A percentile compares a stretch with the other conserved stretches of the same genome.
Conservation (phyloP, 2,888 invertebrate species). For the Lithodes maja region DNA sequence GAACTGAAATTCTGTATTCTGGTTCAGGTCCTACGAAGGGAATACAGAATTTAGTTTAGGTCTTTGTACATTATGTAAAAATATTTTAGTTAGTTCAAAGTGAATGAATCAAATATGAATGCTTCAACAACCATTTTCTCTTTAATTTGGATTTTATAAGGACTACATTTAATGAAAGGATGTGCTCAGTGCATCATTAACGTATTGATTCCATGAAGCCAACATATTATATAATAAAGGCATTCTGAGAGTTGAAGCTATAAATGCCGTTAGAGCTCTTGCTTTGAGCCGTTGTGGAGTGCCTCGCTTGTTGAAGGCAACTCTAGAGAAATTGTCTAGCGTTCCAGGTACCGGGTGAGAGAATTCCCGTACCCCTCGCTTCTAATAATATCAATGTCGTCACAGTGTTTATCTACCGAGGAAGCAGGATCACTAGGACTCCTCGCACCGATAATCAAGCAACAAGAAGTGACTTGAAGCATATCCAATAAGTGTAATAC, state of each 20-base stretch:
- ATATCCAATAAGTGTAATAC: not conserved
- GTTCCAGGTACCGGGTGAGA: too few species aligned
- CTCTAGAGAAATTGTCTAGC: too few species aligned
- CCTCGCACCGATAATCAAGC: not conserved
- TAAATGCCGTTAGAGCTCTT: too few species aligned
- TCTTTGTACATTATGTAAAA: constrained; percentile 67
- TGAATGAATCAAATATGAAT: constrained; percentile 58
- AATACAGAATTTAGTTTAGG: constrained; percentile 59
- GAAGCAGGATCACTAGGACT: not conserved
- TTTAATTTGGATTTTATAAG: constrained; percentile 33
- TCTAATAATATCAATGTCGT: not conserved
- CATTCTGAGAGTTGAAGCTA: too few species aligned
- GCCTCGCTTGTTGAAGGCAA: too few species aligned
- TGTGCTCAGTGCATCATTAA: not conserved
- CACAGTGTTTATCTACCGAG: not conserved
- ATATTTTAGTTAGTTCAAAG: constrained; percentile 55
- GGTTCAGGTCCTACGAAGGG: constrained; percentile 24
- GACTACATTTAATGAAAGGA: not conserved
- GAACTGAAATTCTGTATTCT: constrained; percentile 54
- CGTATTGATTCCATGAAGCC: too few species aligned
- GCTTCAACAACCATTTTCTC: constrained; percentile 33
- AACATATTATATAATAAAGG: too few species aligned
- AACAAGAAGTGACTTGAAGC: not conserved
- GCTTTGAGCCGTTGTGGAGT: too few species aligned
- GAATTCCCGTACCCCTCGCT: too few species aligned